Percentiles rank a stretch among this genome's conserved stretches.
These are phyloP conservation scores for Naso thynnoides DNA, from an alignment of 2,797 vertebrate genomes.

Conservation along the genomic window DNA sequence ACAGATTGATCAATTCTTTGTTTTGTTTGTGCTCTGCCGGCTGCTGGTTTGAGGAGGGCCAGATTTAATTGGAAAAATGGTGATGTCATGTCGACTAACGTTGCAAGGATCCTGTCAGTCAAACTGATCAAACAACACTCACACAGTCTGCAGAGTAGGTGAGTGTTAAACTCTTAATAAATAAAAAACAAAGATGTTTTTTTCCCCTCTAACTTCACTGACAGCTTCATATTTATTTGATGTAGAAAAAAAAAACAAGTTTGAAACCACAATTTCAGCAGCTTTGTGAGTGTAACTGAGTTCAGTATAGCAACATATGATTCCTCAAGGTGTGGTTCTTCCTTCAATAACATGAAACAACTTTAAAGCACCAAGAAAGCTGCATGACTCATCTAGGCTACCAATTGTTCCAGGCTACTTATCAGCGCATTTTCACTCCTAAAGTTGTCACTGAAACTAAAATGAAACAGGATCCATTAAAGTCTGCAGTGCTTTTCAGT, in stretches of 20 bases:
- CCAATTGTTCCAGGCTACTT: neutral
- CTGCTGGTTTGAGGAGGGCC: neutral
- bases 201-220: neutral
- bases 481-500: slow-evolving; percentile 31
- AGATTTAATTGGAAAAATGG: neutral
- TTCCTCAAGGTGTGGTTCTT: neutral
- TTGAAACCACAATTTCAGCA: neutral
- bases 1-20: too few species aligned
- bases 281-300: neutral
- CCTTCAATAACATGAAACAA: neutral
- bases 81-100: too few species aligned
- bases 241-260: neutral
- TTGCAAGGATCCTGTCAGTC: too few species aligned
- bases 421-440: neutral
- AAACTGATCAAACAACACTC: neutral
- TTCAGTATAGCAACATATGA: neutral
- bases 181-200: neutral
- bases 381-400: slow-evolving; percentile 1
- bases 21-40: too few species aligned
- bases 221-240: neutral
- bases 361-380: neutral
- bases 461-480: slow-evolving; percentile 1
- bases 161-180: neutral
- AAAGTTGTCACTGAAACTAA: slow-evolving; percentile 4
- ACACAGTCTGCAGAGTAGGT: neutral